Conservation (phyloP, 2,113 vertebrate species). For the Amphilophus citrinellus region DNA sequence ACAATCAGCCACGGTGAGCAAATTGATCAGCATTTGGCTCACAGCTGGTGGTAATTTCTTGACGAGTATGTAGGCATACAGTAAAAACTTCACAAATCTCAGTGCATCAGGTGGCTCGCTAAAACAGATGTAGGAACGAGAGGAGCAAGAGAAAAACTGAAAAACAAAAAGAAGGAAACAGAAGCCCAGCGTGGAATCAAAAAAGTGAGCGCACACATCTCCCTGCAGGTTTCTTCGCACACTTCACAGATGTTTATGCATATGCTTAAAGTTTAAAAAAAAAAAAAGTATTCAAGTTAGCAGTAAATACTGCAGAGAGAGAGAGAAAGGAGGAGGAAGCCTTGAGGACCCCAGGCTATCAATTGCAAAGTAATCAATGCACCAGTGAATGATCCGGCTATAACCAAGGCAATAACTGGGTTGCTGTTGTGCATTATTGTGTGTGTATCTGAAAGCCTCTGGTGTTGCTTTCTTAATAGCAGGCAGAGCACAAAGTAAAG, state of each 20-base stretch:
- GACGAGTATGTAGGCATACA: background rate
- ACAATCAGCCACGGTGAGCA: slow-evolving; percentile 7
- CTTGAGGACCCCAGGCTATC: slow-evolving; percentile 32
- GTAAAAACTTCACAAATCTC: slow-evolving; percentile 4
- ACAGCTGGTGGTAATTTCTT: slow-evolving; percentile 47
- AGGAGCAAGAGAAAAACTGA: background rate
- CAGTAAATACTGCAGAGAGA: background rate
- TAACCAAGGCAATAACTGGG: slow-evolving; percentile 51
- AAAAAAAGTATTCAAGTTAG: background rate
- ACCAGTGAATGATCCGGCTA: slow-evolving; percentile 28
- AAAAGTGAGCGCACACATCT: background rate
- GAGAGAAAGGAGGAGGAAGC: slow-evolving; percentile 5
- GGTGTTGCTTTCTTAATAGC: background rate
- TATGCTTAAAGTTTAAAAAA: background rate
- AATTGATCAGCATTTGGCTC: slow-evolving; percentile 47
- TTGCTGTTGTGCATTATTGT: slow-evolving; percentile 8
- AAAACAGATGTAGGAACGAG: background rate
- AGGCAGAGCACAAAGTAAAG: background rate
- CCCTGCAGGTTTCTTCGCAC: background rate
- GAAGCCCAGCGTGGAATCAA: background rate
- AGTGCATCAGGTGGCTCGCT: slow-evolving; percentile 28
- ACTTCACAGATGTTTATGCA: background rate
- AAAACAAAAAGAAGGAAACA: background rate
- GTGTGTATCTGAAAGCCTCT: slow-evolving; percentile 1
- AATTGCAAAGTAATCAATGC: slow-evolving; percentile 51